A percentile compares a stretch with the other conserved stretches of the same genome.
Evolutionary conservation across 2,888 invertebrate genomes (phyloP).

Genomic region (Phorcus lineatus): DNA sequence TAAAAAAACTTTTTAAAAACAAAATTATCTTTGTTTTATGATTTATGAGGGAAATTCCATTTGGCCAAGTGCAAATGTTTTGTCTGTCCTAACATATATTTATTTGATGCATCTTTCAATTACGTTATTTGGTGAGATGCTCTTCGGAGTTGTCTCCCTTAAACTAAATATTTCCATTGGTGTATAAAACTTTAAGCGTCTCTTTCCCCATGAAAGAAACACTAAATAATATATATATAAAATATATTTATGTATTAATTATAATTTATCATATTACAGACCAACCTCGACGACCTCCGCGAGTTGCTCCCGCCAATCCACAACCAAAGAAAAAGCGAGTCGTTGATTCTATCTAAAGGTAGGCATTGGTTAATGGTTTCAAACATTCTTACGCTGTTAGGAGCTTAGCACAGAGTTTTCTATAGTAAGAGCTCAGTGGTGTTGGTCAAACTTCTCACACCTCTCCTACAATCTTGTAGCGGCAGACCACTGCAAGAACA

Average conservation of each 20-base stretch:
- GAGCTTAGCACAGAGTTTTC: too few species aligned
- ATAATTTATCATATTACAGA: constrained; percentile 34
- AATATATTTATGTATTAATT: too few species aligned
- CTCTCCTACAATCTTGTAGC: constrained; percentile 48
- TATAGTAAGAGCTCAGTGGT: too few species aligned
- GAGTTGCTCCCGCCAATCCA: constrained; percentile 37
- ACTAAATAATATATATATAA: too few species aligned
- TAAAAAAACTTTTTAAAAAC: too few species aligned
- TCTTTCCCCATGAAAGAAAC: too few species aligned
- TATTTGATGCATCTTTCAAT: too few species aligned
- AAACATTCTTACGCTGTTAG: background rate
- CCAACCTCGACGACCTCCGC: constrained; percentile 40
- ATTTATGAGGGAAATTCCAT: too few species aligned
- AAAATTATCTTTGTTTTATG: too few species aligned
- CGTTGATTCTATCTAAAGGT: constrained; percentile 44
- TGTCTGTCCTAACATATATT: too few species aligned
- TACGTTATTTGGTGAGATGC: background rate
- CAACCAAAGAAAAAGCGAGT: constrained; percentile 46
- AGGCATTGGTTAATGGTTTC: constrained; percentile 25
- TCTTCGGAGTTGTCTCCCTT: background rate
- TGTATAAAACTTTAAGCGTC: too few species aligned
- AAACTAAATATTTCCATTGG: background rate
- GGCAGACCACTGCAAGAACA: constrained; percentile 44
- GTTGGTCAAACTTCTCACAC: constrained; percentile 37
- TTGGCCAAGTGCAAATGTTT: too few species aligned